phyloP scores from a whole-genome alignment of 2,797 vertebrate species.

The Xiphophorus birchmanni region DNA sequence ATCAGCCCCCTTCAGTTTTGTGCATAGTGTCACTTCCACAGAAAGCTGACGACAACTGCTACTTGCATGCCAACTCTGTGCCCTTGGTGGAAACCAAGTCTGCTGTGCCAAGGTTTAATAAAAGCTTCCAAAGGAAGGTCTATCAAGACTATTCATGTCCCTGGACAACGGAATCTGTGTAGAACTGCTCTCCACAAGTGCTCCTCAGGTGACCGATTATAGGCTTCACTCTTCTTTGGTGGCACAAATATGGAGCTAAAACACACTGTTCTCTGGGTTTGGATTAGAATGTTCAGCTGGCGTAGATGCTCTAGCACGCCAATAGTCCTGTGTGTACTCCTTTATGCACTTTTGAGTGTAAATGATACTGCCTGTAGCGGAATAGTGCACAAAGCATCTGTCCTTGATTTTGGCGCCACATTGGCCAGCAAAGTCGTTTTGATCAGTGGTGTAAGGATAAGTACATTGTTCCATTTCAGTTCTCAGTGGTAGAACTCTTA shows the following conservation, averaged over 20 bases:
- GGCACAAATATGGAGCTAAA: not conserved
- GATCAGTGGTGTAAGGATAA: not conserved
- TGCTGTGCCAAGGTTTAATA: not conserved
- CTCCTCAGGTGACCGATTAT: not conserved
- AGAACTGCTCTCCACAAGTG: not conserved
- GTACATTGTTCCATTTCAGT: not conserved
- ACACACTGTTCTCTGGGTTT: not conserved
- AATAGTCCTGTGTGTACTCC: not conserved
- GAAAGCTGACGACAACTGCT: not conserved
- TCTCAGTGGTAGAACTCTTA: not conserved
- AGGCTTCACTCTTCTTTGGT: not conserved
- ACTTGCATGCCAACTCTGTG: not conserved
- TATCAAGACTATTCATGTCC: not conserved
- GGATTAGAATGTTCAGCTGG: not conserved
- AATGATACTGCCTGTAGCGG: not conserved
- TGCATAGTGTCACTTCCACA: not conserved
- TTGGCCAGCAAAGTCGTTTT: not conserved
- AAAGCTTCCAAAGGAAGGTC: not conserved
- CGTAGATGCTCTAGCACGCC: not conserved
- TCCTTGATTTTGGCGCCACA: not conserved
- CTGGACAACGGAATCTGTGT: not conserved
- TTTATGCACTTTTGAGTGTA: constrained; percentile 1
- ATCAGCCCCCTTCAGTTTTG: not conserved
- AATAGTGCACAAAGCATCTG: not conserved
- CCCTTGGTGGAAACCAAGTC: not conserved